Evolutionary conservation across 2,888 invertebrate genomes (phyloP).

Genomic region (Leucozona laternaria): DNA sequence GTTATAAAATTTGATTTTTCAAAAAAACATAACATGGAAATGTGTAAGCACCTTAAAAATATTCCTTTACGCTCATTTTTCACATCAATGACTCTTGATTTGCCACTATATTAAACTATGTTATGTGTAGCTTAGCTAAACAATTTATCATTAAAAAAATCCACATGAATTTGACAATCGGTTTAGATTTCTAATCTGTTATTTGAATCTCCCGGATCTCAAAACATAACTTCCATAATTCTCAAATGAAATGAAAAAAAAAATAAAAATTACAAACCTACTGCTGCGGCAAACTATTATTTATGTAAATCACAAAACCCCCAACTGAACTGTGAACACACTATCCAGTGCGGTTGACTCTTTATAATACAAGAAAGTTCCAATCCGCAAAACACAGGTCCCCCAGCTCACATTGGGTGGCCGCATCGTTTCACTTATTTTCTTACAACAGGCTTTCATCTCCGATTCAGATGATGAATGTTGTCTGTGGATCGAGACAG

Average conservation of each 20-base stretch:
- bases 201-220: slow-evolving; percentile 43
- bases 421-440: slow-evolving; percentile 64
- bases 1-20: too few relatives aligned
- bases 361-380: slow-evolving; percentile 46
- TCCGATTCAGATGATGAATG: slow-evolving; percentile 70
- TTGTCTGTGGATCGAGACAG: slow-evolving; percentile 50
- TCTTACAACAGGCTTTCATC: slow-evolving; percentile 66
- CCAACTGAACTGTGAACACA: slow-evolving; percentile 13
- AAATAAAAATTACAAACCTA: slow-evolving; percentile 28
- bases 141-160: slow-evolving; percentile 18
- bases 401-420: slow-evolving; percentile 63
- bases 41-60: background rate
- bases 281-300: slow-evolving; percentile 32
- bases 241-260: slow-evolving; percentile 25
- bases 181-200: slow-evolving; percentile 34
- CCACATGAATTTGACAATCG: slow-evolving; percentile 33
- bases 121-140: background rate
- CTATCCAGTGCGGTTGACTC: slow-evolving; percentile 1
- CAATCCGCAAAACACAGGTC: slow-evolving; percentile 27
- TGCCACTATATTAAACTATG: background rate
- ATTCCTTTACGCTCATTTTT: background rate
- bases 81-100: background rate
- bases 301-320: slow-evolving; percentile 54
- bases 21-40: background rate
- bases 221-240: slow-evolving; percentile 40